Evolutionary conservation across 1,140 invertebrate genomes (phyloP).

Genomic region (Popillia japonica): DNA sequence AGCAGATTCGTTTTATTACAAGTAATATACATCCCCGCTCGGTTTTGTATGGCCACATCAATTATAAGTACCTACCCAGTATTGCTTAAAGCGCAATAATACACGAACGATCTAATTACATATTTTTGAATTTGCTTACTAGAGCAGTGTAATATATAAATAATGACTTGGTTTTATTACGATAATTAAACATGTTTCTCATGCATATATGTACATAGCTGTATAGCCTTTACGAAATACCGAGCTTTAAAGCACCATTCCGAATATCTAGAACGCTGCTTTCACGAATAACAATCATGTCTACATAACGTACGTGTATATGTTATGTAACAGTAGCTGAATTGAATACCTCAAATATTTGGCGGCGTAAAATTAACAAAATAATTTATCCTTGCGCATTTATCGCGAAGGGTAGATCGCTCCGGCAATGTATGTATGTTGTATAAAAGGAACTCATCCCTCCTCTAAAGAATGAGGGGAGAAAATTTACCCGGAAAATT

Average conservation of each 20-base stretch:
- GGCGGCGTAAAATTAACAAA: not conserved
- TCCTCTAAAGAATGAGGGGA: too few species aligned
- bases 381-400: constrained; percentile 18
- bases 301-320: not conserved
- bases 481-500: too few species aligned
- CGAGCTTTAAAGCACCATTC: not conserved
- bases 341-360: constrained; percentile 28
- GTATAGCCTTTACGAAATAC: not conserved
- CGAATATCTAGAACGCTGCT: not conserved
- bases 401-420: not conserved
- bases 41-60: too few species aligned
- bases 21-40: too few species aligned
- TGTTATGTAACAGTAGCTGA: not conserved
- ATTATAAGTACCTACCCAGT: too few species aligned
- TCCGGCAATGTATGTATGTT: too few species aligned
- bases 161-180: not conserved
- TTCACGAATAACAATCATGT: constrained; percentile 3
- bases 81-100: too few species aligned
- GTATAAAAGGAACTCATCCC: too few species aligned
- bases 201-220: not conserved
- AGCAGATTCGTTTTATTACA: too few species aligned
- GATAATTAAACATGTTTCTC: constrained; percentile 21
- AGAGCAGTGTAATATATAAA: not conserved
- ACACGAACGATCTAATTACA: too few species aligned
- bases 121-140: too few species aligned